These are phyloP conservation scores for Zosterops hypoxanthus DNA, from an alignment of 2,113 vertebrate genomes.

Conservation along the genomic window DNA sequence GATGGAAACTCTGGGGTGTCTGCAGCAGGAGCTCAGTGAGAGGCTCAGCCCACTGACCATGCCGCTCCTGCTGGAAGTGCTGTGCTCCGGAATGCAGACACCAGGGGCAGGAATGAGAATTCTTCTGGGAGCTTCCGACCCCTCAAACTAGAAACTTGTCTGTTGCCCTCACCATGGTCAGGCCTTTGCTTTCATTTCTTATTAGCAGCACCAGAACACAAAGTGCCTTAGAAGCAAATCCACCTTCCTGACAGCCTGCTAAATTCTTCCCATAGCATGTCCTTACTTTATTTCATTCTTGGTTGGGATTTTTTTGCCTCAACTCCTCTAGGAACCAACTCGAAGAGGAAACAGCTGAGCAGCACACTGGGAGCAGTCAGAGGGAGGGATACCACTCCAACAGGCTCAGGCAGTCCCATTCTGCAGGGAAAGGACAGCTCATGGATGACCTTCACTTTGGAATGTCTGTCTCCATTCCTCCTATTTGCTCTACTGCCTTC, in stretches of 20 bases:
- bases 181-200: background rate
- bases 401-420: background rate
- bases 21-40: background rate
- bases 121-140: background rate
- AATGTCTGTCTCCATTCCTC: background rate
- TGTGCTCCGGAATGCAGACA: background rate
- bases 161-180: background rate
- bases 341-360: background rate
- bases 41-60: background rate
- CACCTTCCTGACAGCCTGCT: background rate
- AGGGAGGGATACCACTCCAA: background rate
- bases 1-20: background rate
- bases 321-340: background rate
- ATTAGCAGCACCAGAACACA: background rate
- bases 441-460: background rate
- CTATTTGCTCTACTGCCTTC: background rate
- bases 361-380: background rate
- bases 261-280: background rate
- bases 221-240: background rate
- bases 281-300: background rate
- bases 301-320: background rate
- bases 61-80: background rate
- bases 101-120: background rate
- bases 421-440: background rate
- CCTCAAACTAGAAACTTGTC: background rate